Base-by-base conservation (phyloP, 2,113 vertebrate species). In the Leuciscus idus region DNA sequence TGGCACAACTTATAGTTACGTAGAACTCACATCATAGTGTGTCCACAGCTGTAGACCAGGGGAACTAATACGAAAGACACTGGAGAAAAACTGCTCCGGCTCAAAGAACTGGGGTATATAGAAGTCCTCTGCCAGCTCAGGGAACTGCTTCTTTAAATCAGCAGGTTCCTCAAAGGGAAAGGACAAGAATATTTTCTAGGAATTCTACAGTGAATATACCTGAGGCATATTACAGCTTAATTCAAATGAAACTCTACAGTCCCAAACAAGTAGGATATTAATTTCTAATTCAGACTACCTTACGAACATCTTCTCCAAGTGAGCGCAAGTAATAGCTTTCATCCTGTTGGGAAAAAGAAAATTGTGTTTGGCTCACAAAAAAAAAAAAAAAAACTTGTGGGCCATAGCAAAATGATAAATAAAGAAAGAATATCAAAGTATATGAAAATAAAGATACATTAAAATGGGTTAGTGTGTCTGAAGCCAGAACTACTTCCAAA, bases 291-390 rank as follows among this genome's bases (percentile, higher is more conserved):
- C 28, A 66, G 43, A 36, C 6, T 92, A 99, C 98, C 96, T 97
- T 99, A 64, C 97, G 94, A 15, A 94, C 95, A 30, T 99, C 97
- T 84, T 97, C 97, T 90, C 97, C 98, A 77, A 99, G 95, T 0
- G 98, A 98, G 5, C 98, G 93, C n/a, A 99, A 94, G 66, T 99
- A 99, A 88, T 99, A 99, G 76, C 96, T 97, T 92, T 99, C 98
- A 90, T 98, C 93, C 98, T 99, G 89, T 86, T 80, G 26, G 52
- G n/a, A 85, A 61, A 70, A 12, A 21, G 6, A 57, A 23, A 2
- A 57, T 57, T 23, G 19, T 57, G 55, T 57, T 57, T 57, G 55
- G 55, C 55, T 57, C 19, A 8, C 19, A 57, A 21, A 57, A 19
- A 17, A n/a, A n/a, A 8, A 6, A 57, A 21, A 57, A 19, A 15